Base-by-base conservation (phyloP, 2,113 vertebrate genomes). In the Grus americana region DNA sequence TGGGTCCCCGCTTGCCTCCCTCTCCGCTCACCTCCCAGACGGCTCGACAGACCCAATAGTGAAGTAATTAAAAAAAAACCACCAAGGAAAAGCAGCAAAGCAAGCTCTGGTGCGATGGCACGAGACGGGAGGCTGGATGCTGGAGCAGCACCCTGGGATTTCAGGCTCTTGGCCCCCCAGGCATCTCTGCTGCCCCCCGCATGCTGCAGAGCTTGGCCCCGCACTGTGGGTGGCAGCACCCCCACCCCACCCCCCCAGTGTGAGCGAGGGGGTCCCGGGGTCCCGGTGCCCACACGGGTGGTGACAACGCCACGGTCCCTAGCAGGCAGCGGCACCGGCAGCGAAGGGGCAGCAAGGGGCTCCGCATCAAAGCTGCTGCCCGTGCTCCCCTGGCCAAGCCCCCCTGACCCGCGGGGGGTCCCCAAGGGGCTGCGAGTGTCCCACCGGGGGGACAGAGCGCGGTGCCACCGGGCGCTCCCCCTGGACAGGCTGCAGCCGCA, bases 91-190 rank as follows among this genome's bases (percentile, higher is more conserved):
- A 55, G 55, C 79, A 42, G 79, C 47, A 54, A 24, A 52, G 70
- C 38, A 22, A 46, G 38, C 3, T 0, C 19, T 23, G n/a, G 32
- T 4, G 17, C 0, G 57, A 15, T 3, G n/a, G n/a, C 57, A 62
- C 1, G 2, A 59, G 78, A 6, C 10, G 4, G 46, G 38, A 66
- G 10, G 47, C 55, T 16, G 38, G 46, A 26, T 12, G 49, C 58
- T 7, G 59, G n/a, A 47, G 63, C 40, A 62, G 55, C 13, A 1
- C 40, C 38, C 68, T 2, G 34, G 44, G 38, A 29, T 67, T 54
- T 19, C 27, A 46, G 62, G 38, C 36, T 52, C 38, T 23, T 7
- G 3, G 22, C 7, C 11, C 13, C 24, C 5, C 15, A 14, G 47
- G 20, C 55, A 23, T 3, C 42, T 50, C 61, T 5, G 3, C 44